Conservation (phyloP, 2,113 vertebrate species). For the Oreochromis niloticus region DNA sequence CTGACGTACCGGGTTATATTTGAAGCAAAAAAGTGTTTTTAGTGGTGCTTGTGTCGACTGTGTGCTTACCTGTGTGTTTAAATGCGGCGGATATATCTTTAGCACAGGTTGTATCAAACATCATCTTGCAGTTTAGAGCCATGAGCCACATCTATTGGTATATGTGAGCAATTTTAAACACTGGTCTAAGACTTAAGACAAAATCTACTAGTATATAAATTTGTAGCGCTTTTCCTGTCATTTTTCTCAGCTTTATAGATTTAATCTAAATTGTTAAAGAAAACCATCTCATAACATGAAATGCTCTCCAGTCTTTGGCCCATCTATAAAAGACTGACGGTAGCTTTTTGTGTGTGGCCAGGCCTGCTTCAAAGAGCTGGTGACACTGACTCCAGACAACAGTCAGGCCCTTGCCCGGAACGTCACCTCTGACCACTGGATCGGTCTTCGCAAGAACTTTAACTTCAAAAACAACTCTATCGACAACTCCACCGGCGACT, state of each 20-base stretch:
- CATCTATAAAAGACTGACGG: background rate
- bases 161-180: background rate
- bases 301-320: background rate
- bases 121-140: background rate
- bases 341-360: background rate
- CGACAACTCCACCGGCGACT: background rate
- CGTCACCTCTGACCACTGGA: conserved; percentile 44
- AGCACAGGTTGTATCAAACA: background rate
- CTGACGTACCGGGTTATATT: background rate
- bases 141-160: background rate
- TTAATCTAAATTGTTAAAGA: background rate
- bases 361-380: conserved; percentile 62
- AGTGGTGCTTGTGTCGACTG: background rate
- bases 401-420: background rate
- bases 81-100: background rate
- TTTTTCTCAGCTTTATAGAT: background rate
- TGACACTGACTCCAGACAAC: conserved; percentile 48
- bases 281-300: background rate
- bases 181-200: background rate
- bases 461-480: background rate
- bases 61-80: background rate
- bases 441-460: conserved; percentile 59
- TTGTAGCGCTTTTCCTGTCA: fast-evolving
- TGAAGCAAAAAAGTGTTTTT: background rate
- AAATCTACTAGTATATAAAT: background rate